Evolutionary conservation across 2,888 invertebrate genomes (phyloP), one percentile per base, ranked within the genome.

Genomic region (Operophtera brumata): DNA sequence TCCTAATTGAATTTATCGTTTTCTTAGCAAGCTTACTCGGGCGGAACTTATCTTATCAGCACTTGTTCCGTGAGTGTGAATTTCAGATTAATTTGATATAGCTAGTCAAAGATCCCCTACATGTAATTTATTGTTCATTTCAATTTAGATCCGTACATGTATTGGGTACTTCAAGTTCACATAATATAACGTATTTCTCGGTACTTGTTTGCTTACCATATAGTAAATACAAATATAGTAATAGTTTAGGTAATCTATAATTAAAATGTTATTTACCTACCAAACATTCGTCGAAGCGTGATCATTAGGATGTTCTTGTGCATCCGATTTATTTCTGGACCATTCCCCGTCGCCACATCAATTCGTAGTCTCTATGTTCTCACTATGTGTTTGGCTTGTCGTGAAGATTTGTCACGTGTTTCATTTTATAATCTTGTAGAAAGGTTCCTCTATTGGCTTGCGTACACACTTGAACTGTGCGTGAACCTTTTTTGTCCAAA

Each of bases 301-400:
- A 52, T 57, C 56, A 57, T 57, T 57, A 57, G 47, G 26, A 48
- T 35, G 43, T 41, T 40, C 35, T 40, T 60, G 63, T 67, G 67
- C 63, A 64, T 59, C 62, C 62, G 54, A 49, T 49, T 59, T 84
- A 84, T 84, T 83, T 85, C 81, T 76, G 78, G 83, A 76, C 66
- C 68, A 65, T 70, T 73, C 75, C 70, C 65, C 70, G 71, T 71
- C 69, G 71, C 75, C 67, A 71, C 79, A 70, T 77, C 73, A 71
- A 71, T 71, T 56, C 61, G 58, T 52, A 54, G 56, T 55, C 54
- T 65, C 45, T 57, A 52, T 55, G 61, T 47, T 55, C 43, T 50
- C 39, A 47, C 49, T 55, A 41, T 46, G 41, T 37, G 41, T n/a
- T 50, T 44, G 9, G 49, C 32, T 14, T 50, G 49, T 37, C 49